Conservation (phyloP, 2,888 invertebrate species). For the Anthophora plumipes region DNA sequence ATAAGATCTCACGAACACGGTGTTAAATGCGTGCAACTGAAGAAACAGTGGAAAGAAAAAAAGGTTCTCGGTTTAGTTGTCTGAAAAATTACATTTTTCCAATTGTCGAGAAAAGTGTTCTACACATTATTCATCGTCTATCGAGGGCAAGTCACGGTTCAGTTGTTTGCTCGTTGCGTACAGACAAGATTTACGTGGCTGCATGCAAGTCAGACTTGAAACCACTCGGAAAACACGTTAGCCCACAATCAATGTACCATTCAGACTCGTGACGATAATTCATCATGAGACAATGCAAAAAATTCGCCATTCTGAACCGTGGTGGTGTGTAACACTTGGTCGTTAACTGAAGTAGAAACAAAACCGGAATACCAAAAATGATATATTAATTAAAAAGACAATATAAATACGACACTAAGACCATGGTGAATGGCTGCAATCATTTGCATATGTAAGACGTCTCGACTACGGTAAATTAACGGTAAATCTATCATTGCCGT, state of each 20-base stretch:
- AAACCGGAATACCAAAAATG: conserved; percentile 22
- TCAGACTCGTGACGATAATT: conserved; percentile 49
- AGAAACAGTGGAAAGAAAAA: not conserved
- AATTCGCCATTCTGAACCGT: not conserved
- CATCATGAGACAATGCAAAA: conserved; percentile 42
- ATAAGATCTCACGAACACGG: not conserved
- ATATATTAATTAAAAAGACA: conserved; percentile 19
- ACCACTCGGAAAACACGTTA: conserved; percentile 43
- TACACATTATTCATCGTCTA: conserved; percentile 57
- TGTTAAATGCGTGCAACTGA: not conserved
- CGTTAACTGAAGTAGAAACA: not conserved
- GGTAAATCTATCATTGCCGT: not conserved
- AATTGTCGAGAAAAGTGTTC: conserved; percentile 43
- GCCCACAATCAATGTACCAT: conserved; percentile 48
- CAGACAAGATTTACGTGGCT: conserved; percentile 51
- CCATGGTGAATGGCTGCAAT: not conserved
- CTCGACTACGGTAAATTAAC: not conserved
- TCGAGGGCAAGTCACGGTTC: conserved; percentile 69
- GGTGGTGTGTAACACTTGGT: not conserved
- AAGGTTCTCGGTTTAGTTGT: not conserved
- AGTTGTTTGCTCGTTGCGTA: conserved; percentile 58
- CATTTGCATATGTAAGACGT: not conserved
- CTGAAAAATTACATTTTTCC: conserved; percentile 33
- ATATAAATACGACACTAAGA: not conserved
- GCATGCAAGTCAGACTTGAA: conserved; percentile 31